Evolutionary conservation across 30 jellyfish, hydroid and myxozoan genomes (phyloP).

Genomic region (Turritopsis dohrnii): DNA sequence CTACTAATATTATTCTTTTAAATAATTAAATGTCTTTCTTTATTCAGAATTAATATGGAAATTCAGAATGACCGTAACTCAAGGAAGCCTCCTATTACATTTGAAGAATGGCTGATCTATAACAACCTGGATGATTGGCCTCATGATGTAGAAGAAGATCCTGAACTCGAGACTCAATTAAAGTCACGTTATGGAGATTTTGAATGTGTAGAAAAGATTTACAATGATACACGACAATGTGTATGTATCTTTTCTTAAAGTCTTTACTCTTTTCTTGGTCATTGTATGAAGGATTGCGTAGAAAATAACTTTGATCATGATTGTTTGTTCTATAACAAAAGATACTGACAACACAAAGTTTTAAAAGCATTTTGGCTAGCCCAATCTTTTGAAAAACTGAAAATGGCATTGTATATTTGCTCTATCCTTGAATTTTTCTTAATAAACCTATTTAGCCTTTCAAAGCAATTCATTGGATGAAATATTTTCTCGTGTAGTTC

Average conservation of each 20-base stretch:
- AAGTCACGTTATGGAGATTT: neutral
- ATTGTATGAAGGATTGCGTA: too few species aligned
- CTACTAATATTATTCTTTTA: too few species aligned
- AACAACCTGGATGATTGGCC: slow-evolving; percentile 6
- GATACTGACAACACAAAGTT: too few species aligned
- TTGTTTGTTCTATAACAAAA: too few species aligned
- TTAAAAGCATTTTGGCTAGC: too few species aligned
- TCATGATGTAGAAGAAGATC: neutral
- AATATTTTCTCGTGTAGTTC: slow-evolving; percentile 24
- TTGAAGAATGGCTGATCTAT: slow-evolving; percentile 2
- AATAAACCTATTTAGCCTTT: slow-evolving; percentile 35
- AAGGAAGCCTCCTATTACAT: neutral
- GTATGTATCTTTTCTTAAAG: neutral
- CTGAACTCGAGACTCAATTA: neutral
- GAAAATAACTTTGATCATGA: neutral
- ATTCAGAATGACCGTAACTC: neutral
- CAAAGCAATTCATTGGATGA: slow-evolving; percentile 47
- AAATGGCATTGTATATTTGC: too few species aligned
- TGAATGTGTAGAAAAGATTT: neutral
- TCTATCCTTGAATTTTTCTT: neutral
- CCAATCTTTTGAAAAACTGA: too few species aligned
- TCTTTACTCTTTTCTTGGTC: neutral
- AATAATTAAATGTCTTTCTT: neutral
- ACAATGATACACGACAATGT: neutral
- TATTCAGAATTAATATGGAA: neutral